These are phyloP conservation scores for Cheilosia variabilis DNA, from an alignment of 2,888 invertebrate genomes.

Conservation along the genomic window DNA sequence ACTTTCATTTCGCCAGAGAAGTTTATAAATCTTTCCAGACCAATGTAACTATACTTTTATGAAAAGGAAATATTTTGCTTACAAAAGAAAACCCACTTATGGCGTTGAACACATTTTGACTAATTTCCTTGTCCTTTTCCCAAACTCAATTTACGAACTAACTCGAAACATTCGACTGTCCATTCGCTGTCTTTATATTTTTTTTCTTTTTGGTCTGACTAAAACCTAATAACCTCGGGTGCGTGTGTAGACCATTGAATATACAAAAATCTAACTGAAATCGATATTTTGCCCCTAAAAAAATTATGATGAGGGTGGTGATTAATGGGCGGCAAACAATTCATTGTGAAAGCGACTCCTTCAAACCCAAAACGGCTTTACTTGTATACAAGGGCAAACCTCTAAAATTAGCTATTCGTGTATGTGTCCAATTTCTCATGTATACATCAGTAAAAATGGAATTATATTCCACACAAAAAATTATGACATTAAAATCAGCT, in stretches of 20 bases:
- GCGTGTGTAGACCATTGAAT: neutral
- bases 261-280: conserved; percentile 28
- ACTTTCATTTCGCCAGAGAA: too few relatives aligned
- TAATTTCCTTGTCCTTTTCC: neutral
- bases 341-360: neutral
- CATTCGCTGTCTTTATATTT: neutral
- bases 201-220: neutral
- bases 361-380: neutral
- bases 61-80: too few relatives aligned
- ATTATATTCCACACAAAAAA: neutral
- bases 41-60: too few relatives aligned
- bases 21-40: too few relatives aligned
- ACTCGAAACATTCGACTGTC: neutral
- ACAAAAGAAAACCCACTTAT: neutral
- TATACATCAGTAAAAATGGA: neutral
- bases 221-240: neutral
- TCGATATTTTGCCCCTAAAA: conserved; percentile 48
- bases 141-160: neutral
- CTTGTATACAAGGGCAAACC: neutral
- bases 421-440: conserved; percentile 24
- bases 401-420: conserved; percentile 43
- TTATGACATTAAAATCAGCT: conserved; percentile 8
- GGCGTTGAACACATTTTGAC: neutral
- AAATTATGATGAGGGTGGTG: conserved; percentile 33
- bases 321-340: neutral